Conservation (phyloP, 2,888 invertebrate genomes). For the Melangyna quadrimaculata region DNA sequence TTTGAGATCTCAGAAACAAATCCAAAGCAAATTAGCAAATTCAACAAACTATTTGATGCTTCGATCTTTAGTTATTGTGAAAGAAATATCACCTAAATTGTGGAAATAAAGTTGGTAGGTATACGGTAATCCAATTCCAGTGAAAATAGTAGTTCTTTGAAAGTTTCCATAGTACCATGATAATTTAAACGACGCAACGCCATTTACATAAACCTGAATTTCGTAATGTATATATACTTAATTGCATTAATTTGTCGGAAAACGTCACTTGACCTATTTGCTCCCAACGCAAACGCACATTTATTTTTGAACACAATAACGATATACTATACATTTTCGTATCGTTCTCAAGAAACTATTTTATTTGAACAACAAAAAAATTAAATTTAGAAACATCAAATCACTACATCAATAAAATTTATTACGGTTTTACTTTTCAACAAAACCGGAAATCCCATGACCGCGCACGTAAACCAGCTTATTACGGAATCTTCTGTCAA, state of each 20-base stretch:
- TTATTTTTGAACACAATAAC: not conserved
- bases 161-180: no score
- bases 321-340: not conserved
- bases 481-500: constrained; percentile 31
- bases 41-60: no score
- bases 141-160: no score
- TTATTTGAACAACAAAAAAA: not conserved
- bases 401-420: constrained; percentile 27
- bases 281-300: not conserved
- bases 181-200: no score
- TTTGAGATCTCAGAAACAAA: no score
- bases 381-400: not conserved
- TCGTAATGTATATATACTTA: not conserved
- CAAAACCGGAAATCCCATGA: constrained; percentile 33
- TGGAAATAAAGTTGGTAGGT: no score
- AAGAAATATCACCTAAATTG: no score
- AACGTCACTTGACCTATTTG: not conserved
- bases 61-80: no score
- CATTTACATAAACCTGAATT: not conserved
- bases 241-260: not conserved
- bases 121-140: no score
- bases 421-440: not conserved
- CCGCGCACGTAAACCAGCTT: constrained; percentile 43
- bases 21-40: no score
- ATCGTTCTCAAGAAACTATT: not conserved